Conservation (phyloP, 2,797 vertebrate species). For the Paramormyrops hopkinsi region DNA sequence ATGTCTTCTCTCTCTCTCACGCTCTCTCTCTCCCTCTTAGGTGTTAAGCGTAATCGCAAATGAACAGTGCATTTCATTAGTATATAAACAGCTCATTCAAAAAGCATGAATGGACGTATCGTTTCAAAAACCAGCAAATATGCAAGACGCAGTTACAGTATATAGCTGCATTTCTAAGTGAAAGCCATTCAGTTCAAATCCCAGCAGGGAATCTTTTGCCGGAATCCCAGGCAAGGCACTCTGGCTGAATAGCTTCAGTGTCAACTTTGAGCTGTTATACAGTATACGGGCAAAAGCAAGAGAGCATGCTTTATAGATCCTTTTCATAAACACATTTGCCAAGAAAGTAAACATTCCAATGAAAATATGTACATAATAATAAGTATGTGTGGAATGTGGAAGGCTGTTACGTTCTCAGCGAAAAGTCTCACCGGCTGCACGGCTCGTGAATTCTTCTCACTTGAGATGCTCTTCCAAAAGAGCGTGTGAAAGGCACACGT, state of each 20-base stretch:
- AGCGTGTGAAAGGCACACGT: neutral
- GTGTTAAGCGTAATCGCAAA: neutral
- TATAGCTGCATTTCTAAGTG: neutral
- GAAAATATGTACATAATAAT: conserved; percentile 16
- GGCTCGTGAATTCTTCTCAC: neutral
- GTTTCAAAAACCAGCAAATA: neutral
- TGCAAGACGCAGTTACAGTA: neutral
- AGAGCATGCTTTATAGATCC: neutral
- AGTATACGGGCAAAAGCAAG: neutral
- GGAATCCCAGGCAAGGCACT: neutral
- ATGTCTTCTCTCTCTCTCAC: neutral
- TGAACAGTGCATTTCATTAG: neutral
- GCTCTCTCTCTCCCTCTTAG: neutral
- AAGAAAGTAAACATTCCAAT: conserved; percentile 4
- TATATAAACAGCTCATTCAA: conserved; percentile 1
- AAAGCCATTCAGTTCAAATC: conserved; percentile 4
- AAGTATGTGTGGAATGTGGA: neutral
- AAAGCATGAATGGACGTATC: neutral
- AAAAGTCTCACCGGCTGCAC: neutral
- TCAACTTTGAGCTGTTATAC: conserved; percentile 7
- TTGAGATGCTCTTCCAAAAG: neutral
- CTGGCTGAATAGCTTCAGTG: neutral
- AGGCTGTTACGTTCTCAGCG: neutral
- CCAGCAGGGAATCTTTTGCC: neutral
- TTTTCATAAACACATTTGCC: neutral